Conservation (phyloP, 2,113 vertebrate species). For the Cottus gobio region DNA sequence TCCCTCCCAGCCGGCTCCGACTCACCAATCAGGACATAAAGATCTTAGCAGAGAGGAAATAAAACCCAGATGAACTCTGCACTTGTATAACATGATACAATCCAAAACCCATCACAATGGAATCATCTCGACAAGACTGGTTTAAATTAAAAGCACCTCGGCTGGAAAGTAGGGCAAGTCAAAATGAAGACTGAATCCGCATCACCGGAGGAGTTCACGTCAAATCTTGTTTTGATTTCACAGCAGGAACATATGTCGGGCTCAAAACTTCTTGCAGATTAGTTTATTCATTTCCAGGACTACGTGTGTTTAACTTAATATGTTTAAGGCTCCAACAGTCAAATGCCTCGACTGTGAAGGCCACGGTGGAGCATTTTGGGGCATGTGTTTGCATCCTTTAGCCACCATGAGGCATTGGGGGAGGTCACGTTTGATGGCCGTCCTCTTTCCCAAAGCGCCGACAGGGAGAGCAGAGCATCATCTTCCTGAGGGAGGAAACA, state of each 20-base stretch:
- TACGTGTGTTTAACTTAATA: conserved; percentile 35
- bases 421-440: conserved; percentile 53
- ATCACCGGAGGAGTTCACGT: conserved; percentile 18
- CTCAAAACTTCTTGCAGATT: conserved; percentile 39
- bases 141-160: conserved; percentile 66
- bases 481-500: conserved; percentile 80
- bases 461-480: conserved; percentile 50
- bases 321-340: not conserved
- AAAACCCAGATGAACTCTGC: conserved; percentile 82
- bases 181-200: conserved; percentile 40
- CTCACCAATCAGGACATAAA: conserved; percentile 71
- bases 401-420: conserved; percentile 59
- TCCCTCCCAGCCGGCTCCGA: conserved; percentile 71
- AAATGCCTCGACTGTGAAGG: conserved; percentile 11
- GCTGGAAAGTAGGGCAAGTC: conserved; percentile 59
- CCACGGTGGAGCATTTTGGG: conserved; percentile 3
- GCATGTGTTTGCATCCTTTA: conserved; percentile 43
- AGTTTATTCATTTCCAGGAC: conserved; percentile 39
- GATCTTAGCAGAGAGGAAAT: conserved; percentile 75
- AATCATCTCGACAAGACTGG: conserved; percentile 60
- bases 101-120: conserved; percentile 64
- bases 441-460: conserved; percentile 23
- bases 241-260: conserved; percentile 41
- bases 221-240: conserved; percentile 55
- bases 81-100: conserved; percentile 78